These are phyloP conservation scores for Merluccius polli DNA, from an alignment of 2,797 vertebrate genomes.

Conservation along the genomic window DNA sequence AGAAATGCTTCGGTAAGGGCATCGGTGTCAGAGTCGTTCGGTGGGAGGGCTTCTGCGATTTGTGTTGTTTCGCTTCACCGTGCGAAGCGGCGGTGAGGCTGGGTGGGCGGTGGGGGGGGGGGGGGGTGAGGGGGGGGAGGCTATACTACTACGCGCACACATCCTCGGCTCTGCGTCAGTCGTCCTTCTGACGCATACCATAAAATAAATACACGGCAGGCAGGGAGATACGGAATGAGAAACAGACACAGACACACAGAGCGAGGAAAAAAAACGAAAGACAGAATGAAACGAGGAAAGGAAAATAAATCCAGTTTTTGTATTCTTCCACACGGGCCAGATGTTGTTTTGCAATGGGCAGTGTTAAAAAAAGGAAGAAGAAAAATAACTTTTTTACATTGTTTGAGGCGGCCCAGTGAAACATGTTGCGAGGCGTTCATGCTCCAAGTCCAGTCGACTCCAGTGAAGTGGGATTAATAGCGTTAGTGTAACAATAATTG, in stretches of 20 bases:
- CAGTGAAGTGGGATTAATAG: conserved; percentile 62
- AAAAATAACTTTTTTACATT: conserved; percentile 27
- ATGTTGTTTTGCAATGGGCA: conserved; percentile 31
- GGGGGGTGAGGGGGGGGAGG: not conserved
- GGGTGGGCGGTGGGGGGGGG: not conserved
- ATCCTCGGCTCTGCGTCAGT: not conserved
- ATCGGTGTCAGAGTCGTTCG: conserved; percentile 7
- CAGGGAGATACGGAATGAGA: conserved; percentile 8
- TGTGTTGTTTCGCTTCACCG: conserved; percentile 28
- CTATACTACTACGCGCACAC: not conserved
- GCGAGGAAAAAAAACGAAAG: conserved; percentile 43
- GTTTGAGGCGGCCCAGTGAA: conserved; percentile 35
- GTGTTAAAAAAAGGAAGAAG: conserved; percentile 19
- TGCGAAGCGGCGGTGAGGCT: conserved; percentile 31
- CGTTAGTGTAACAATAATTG: conserved; percentile 48
- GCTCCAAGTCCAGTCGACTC: conserved; percentile 57
- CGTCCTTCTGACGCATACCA: not conserved
- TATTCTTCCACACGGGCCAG: conserved; percentile 41
- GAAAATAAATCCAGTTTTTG: conserved; percentile 27
- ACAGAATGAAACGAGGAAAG: not conserved
- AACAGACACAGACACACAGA: conserved; percentile 17
- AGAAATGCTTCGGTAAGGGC: conserved; percentile 19
- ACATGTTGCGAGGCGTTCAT: conserved; percentile 51
- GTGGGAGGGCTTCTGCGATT: not conserved
- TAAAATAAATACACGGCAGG: conserved; percentile 7